Evolutionary conservation across 2,797 vertebrate genomes (phyloP).

Genomic region (Pitangus sulphuratus): DNA sequence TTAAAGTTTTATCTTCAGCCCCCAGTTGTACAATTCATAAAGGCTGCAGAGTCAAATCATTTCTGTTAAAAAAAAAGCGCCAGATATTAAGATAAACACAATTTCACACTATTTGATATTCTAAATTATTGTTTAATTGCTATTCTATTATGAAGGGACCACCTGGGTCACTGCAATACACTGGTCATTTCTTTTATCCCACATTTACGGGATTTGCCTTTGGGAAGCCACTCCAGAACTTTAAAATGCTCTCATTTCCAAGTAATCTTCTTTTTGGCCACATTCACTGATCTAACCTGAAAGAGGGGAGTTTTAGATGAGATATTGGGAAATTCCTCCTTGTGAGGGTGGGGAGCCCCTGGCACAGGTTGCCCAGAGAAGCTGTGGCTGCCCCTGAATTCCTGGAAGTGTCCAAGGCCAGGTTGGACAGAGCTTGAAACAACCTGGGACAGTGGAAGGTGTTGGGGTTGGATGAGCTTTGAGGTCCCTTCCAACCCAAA

Average conservation of each 20-base stretch:
- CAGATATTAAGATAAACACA: neutral
- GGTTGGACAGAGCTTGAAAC: fast-evolving
- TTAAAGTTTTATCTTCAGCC: conserved; percentile 29
- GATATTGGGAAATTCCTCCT: neutral
- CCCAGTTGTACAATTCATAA: neutral
- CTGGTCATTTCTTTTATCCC: neutral
- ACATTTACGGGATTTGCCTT: neutral
- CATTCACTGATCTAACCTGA: neutral
- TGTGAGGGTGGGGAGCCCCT: neutral
- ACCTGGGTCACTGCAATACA: neutral
- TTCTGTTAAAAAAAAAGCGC: neutral
- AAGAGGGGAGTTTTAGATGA: neutral
- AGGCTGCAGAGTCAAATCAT: neutral
- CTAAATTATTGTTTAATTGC: neutral
- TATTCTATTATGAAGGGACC: neutral
- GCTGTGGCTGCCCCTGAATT: neutral
- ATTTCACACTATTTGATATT: neutral
- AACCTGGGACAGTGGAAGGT: fast-evolving
- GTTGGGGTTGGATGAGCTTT: neutral
- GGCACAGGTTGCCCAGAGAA: neutral
- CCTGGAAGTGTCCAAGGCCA: neutral
- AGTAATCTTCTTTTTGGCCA: neutral
- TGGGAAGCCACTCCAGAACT: neutral
- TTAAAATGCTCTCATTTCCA: neutral
- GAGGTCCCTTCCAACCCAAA: neutral